These are phyloP conservation scores for Polyodon spathula DNA, from an alignment of 2,113 vertebrate genomes.

Conservation along the genomic window DNA sequence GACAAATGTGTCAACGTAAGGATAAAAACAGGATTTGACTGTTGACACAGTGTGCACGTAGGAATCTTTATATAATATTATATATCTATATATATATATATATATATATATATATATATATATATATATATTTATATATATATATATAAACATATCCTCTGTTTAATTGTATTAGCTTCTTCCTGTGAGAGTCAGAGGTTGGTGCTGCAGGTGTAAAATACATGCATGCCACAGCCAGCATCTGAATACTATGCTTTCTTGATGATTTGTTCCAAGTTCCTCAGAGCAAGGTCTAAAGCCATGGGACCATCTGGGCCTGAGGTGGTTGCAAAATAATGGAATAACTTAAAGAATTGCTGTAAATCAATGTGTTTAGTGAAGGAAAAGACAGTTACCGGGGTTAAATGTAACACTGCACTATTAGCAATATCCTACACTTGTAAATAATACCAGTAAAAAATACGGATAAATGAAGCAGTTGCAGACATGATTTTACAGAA, in stretches of 20 bases:
- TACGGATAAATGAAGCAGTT: too few relatives aligned
- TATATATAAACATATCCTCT: slow-evolving; percentile 33
- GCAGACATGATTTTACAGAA: too few relatives aligned
- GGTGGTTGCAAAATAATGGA: slow-evolving; percentile 52
- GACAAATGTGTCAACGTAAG: too few relatives aligned
- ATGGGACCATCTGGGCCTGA: slow-evolving; percentile 49
- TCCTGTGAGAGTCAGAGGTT: slow-evolving; percentile 38
- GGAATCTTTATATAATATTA: too few relatives aligned
- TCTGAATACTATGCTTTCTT: slow-evolving; percentile 27
- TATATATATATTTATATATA: too few relatives aligned
- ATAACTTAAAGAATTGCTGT: slow-evolving; percentile 56
- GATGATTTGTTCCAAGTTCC: slow-evolving; percentile 20
- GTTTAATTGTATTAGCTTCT: slow-evolving; percentile 38
- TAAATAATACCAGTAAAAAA: too few relatives aligned
- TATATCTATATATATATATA: too few relatives aligned
- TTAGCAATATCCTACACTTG: too few relatives aligned
- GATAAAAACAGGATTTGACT: too few relatives aligned
- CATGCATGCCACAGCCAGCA: slow-evolving; percentile 33
- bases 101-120: too few relatives aligned
- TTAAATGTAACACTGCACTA: too few relatives aligned
- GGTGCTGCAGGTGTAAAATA: slow-evolving; percentile 19
- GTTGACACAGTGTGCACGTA: too few relatives aligned
- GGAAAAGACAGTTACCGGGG: not conserved
- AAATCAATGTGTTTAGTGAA: slow-evolving; percentile 47
- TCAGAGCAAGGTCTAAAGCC: slow-evolving; percentile 40